Percentiles rank a stretch among this genome's conserved stretches.
Evolutionary conservation across 2,113 vertebrate genomes (phyloP).

Genomic region (Scytalopus superciliaris): DNA sequence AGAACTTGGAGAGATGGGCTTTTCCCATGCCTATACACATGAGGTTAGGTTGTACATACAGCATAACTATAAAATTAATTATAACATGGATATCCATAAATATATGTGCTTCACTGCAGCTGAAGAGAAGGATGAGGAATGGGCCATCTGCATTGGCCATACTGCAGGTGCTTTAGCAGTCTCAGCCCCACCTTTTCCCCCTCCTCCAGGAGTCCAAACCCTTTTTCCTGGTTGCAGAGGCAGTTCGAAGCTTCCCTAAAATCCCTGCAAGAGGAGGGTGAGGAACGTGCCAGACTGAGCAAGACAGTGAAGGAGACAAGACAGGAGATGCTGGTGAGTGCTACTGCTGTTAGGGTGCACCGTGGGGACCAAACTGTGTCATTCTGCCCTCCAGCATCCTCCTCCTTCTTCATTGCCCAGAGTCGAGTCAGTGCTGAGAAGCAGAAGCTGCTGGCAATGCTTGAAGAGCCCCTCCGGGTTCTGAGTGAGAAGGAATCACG

Average conservation of each 20-base stretch:
- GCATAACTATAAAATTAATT: no score
- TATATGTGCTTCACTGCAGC: background rate
- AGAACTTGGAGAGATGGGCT: background rate
- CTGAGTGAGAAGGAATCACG: background rate
- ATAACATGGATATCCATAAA: accelerated
- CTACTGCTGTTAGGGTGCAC: background rate
- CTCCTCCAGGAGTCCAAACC: background rate
- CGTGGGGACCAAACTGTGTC: background rate
- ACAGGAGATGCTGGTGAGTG: background rate
- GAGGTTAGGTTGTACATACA: no score
- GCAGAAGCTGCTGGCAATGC: accelerated
- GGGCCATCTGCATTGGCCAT: accelerated
- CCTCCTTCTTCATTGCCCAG: background rate
- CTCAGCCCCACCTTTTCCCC: background rate
- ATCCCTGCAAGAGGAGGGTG: background rate
- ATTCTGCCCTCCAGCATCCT: background rate
- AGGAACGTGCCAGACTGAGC: accelerated
- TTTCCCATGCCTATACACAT: accelerated
- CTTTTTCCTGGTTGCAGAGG: background rate
- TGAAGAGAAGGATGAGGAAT: background rate
- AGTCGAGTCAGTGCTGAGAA: background rate
- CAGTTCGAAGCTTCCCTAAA: background rate
- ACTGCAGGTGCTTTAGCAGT: background rate
- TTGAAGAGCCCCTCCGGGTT: accelerated
- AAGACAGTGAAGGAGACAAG: background rate